These are phyloP conservation scores for Pseudotriccus pelzelni DNA, from an alignment of 2,797 vertebrate species.

Conservation along the genomic window DNA sequence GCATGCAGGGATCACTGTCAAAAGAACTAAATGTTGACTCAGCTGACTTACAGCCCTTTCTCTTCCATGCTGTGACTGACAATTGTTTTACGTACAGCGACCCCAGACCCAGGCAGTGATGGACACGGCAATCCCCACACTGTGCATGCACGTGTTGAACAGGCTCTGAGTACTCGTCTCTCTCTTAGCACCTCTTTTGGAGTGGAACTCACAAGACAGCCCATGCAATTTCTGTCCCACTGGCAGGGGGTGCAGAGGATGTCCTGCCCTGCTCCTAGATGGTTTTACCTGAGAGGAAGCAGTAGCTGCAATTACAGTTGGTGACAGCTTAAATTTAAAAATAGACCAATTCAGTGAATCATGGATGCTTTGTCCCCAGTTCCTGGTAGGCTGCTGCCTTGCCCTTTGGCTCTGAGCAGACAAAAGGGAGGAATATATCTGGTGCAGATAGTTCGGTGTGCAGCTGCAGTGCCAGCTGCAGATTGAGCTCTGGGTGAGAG, in stretches of 20 bases:
- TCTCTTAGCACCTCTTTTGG: not conserved
- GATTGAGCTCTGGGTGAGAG: not conserved
- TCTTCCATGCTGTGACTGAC: not conserved
- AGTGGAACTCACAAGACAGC: not conserved
- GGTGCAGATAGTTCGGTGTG: not conserved
- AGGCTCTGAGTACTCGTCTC: not conserved
- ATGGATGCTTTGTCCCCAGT: not conserved
- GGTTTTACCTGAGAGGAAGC: not conserved
- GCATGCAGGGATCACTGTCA: not conserved
- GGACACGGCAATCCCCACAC: fast-evolving
- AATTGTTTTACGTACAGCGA: not conserved
- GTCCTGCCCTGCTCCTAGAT: not conserved
- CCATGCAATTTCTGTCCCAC: not conserved
- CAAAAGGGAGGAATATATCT: not conserved
- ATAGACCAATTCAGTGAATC: not conserved
- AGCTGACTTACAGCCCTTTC: not conserved
- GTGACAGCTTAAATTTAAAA: not conserved
- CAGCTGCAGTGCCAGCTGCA: not conserved
- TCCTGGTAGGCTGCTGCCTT: not conserved
- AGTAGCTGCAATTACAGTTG: not conserved
- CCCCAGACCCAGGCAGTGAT: not conserved
- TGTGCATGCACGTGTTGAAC: not conserved
- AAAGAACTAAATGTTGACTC: not conserved
- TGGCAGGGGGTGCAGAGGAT: not conserved
- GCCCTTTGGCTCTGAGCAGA: not conserved